phyloP scores from a whole-genome alignment of 2,888 invertebrate species.

The Sarcophaga subvicina region DNA sequence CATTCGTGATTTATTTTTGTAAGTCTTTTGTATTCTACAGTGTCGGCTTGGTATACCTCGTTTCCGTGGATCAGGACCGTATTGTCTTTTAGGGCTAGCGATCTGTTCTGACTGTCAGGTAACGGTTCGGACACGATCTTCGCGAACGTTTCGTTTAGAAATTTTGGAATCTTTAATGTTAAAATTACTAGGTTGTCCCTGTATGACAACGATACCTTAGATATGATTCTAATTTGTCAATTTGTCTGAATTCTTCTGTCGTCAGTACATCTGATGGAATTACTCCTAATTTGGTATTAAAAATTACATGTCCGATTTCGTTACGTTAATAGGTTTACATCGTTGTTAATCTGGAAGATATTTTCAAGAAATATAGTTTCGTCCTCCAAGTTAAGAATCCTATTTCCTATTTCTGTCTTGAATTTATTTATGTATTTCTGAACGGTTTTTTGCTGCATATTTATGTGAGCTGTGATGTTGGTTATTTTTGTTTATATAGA shows the following conservation, averaged over 20 bases:
- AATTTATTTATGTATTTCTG: too few relatives aligned
- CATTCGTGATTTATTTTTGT: neutral
- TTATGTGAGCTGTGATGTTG: too few relatives aligned
- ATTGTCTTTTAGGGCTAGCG: neutral
- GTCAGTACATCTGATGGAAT: slow-evolving; percentile 1
- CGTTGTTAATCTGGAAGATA: too few relatives aligned
- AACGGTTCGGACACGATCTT: neutral
- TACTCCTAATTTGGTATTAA: neutral
- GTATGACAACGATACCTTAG: neutral
- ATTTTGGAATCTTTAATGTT: neutral
- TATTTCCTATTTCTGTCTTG: too few relatives aligned
- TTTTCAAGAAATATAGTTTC: too few relatives aligned
- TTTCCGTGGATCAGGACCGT: neutral
- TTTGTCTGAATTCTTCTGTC: neutral
- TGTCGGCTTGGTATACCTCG: neutral
- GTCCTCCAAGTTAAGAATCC: too few relatives aligned
- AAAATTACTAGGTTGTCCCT: slow-evolving; percentile 4
- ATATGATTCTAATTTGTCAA: neutral
- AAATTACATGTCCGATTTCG: slow-evolving; percentile 7
- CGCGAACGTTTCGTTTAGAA: neutral
- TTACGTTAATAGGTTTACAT: too few relatives aligned
- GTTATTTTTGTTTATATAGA: too few relatives aligned
- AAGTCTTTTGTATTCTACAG: neutral
- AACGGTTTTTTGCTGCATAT: too few relatives aligned
- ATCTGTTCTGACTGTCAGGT: slow-evolving; percentile 7